These are phyloP conservation scores for Leptosomus discolor DNA, from an alignment of 2,113 vertebrate genomes.

Conservation along the genomic window DNA sequence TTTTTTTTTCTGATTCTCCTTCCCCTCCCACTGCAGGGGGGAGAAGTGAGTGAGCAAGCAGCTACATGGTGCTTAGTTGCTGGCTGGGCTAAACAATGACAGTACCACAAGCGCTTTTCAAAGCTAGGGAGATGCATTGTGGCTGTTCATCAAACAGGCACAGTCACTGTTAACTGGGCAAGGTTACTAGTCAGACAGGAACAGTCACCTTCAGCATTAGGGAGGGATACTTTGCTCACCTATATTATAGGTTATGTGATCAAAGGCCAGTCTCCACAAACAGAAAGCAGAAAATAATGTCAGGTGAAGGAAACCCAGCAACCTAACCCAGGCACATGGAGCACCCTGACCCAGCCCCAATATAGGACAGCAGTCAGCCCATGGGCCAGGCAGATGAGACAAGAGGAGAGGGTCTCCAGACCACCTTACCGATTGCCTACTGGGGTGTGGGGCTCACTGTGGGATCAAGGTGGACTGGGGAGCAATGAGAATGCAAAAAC, in stretches of 20 bases:
- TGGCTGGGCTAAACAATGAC: too few relatives aligned
- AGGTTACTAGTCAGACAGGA: conserved; percentile 6
- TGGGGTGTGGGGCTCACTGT: neutral
- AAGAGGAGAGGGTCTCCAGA: neutral
- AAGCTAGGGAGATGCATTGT: neutral
- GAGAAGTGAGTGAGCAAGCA: too few relatives aligned
- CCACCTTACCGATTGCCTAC: neutral
- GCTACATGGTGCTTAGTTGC: too few relatives aligned
- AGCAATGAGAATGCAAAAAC: neutral
- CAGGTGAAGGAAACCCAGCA: neutral
- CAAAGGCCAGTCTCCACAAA: neutral
- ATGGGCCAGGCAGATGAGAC: neutral
- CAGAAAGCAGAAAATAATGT: neutral
- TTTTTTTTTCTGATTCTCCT: too few relatives aligned
- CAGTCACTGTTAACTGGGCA: neutral
- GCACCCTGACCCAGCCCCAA: neutral
- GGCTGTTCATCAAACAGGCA: neutral
- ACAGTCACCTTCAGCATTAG: neutral
- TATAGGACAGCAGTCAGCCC: neutral
- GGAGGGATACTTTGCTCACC: neutral
- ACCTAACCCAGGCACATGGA: neutral
- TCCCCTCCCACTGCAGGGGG: too few relatives aligned
- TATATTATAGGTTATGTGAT: neutral
- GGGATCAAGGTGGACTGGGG: neutral
- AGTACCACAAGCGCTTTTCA: neutral